Conservation (phyloP, 1,140 invertebrate species). For the Uloborus diversus region DNA sequence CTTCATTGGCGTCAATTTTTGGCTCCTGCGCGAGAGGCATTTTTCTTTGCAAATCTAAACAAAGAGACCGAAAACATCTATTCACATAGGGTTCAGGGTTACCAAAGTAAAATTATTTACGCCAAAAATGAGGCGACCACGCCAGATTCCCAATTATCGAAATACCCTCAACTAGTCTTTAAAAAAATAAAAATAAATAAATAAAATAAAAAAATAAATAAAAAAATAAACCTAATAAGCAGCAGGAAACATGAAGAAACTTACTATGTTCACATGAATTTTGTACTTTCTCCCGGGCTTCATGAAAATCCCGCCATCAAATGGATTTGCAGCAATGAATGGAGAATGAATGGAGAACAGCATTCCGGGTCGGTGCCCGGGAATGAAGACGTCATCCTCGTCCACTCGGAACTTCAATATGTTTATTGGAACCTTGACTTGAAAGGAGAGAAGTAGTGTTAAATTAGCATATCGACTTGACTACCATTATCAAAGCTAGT, state of each 20-base stretch:
- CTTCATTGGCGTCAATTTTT: too few species aligned
- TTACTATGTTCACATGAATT: slow-evolving; percentile 8
- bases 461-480: too few species aligned
- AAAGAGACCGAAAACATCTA: too few species aligned
- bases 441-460: neutral
- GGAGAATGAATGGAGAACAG: slow-evolving; percentile 30
- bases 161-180: too few species aligned
- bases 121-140: too few species aligned
- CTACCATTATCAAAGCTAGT: too few species aligned
- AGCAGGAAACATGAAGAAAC: neutral
- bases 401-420: neutral
- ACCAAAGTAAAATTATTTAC: too few species aligned
- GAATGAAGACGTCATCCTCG: neutral
- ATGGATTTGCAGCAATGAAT: slow-evolving; percentile 24
- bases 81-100: too few species aligned
- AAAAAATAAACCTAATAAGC: neutral
- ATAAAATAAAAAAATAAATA: neutral
- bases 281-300: slow-evolving; percentile 13
- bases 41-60: too few species aligned
- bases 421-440: neutral
- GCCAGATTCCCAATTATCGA: too few species aligned
- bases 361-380: neutral
- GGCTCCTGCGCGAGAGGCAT: too few species aligned
- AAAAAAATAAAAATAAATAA: neutral
- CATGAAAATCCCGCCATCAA: slow-evolving; percentile 20